phyloP scores from a whole-genome alignment of 2,797 vertebrate genomes.

The Pogoniulus pusillus region DNA sequence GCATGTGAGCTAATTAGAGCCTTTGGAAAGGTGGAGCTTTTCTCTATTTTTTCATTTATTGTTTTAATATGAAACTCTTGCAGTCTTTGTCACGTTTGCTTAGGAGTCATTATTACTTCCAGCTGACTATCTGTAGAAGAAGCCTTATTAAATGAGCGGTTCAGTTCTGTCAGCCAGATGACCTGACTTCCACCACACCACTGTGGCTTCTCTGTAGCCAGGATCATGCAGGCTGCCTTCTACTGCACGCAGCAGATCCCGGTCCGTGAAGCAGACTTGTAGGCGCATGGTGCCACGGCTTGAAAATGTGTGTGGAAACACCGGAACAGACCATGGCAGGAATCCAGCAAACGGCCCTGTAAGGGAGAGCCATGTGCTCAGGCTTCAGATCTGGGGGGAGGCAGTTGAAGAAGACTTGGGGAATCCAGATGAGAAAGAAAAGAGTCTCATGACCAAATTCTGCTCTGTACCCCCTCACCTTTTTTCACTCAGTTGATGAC shows the following conservation, averaged over 20 bases:
- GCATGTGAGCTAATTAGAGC: constrained; percentile 51
- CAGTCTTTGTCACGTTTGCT: constrained; percentile 69
- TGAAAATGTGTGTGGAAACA: not conserved
- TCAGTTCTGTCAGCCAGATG: constrained; percentile 66
- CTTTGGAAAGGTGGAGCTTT: constrained; percentile 70
- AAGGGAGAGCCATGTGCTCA: not conserved
- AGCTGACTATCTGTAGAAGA: constrained; percentile 63
- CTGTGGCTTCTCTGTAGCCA: constrained; percentile 18
- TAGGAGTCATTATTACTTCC: constrained; percentile 70
- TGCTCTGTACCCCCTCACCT: not conserved
- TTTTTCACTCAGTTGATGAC: not conserved
- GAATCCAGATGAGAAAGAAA: not conserved
- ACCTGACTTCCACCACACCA: not conserved
- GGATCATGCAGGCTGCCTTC: not conserved
- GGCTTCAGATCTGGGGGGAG: not conserved
- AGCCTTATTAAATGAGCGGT: constrained; percentile 66
- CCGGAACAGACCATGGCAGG: not conserved
- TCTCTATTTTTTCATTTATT: constrained; percentile 63
- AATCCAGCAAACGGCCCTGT: not conserved
- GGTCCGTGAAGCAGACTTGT: not conserved
- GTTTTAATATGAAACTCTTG: constrained; percentile 68
- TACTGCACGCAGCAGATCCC: not conserved
- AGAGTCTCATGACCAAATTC: not conserved
- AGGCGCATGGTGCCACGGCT: not conserved
- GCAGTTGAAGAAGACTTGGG: not conserved